Evolutionary conservation across 2,797 vertebrate genomes (phyloP), one percentile per base, ranked within the genome.

Genomic region (Danio tinwini): DNA sequence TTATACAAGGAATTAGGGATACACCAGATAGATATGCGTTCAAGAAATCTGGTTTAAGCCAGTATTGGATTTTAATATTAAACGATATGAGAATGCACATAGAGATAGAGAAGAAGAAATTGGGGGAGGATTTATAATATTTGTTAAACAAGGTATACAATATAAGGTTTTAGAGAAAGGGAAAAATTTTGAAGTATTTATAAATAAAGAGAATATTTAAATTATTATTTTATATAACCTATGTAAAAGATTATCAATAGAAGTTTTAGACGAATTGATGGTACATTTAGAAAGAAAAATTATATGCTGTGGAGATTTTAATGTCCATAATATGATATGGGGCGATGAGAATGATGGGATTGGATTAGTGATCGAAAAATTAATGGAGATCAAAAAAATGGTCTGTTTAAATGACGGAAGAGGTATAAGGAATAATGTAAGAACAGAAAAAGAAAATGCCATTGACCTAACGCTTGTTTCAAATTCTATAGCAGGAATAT

Each of bases 321-420:
- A 78, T 69, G 76, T 42, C 2, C 29, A 79, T 10, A 63, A 56
- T n/a, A 53, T 7, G 1, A 37, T 65, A 9, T 64, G 40, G 58
- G 49, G 12, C 3, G 29, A 71, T 12, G 21, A 11, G 2, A 58
- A 29, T 58, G 21, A 58, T 58, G 56, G 11, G 56, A 63, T 63
- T 55, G 68, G 17, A 49, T n/a, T 6, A 14, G n/a, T 64, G 5
- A 53, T 55, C 11, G 9, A 64, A 44, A 58, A 53, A 29, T 29
- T 29, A 13, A 21, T 58, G n/a, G 39, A 79, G 21, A 42, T 39
- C 0, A 42, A 44, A 7, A 6, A 50, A 2, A 4, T 55, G 11
- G 58, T 53, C 16, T 73, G 58, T 45, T n/a, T 56, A 21, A 64
- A 55, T 40, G 49, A 73, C 55, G 37, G 58, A 50, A 21, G 19